Percentiles rank a stretch among this genome's conserved stretches.
Conservation (phyloP, 2,888 invertebrate species). For the Lasioglossum malachurum region DNA sequence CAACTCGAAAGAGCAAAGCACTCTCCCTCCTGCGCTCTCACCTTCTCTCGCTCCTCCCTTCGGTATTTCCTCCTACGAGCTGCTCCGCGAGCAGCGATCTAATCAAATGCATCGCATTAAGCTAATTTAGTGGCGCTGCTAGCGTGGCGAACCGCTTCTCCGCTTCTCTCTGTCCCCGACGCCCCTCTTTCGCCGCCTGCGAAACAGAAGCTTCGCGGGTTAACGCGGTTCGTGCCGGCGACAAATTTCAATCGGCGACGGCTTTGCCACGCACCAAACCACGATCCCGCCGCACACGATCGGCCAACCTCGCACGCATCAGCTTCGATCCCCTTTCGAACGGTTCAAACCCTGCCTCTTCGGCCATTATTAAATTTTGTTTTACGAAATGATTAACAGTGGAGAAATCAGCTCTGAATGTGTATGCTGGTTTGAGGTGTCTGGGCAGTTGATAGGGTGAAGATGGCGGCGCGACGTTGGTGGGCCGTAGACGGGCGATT, state of each 20-base stretch:
- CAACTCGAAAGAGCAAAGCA: conserved; percentile 70
- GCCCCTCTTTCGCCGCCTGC: conserved; percentile 42
- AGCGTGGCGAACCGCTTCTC: conserved; percentile 73
- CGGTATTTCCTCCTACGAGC: conserved; percentile 59
- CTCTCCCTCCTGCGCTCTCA: conserved; percentile 47
- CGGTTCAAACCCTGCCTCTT: background rate
- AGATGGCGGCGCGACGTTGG: conserved; percentile 39
- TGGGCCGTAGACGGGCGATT: conserved; percentile 47
- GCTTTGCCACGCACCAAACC: background rate
- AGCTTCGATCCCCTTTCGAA: background rate
- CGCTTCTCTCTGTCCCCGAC: conserved; percentile 32
- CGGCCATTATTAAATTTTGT: no score
- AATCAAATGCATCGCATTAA: conserved; percentile 82
- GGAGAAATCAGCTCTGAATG: no score
- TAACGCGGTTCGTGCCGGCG: conserved; percentile 62
- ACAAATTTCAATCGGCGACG: conserved; percentile 61
- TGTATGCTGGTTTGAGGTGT: background rate
- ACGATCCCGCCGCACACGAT: background rate
- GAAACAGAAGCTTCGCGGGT: conserved; percentile 61
- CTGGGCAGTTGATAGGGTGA: background rate
- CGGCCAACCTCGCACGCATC: background rate
- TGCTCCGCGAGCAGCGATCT: conserved; percentile 74
- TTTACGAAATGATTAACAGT: no score
- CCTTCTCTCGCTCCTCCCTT: conserved; percentile 44
- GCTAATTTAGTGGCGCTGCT: conserved; percentile 80